Base-by-base conservation (phyloP, 2,113 vertebrate genomes). In the Myrmophylax atrothorax region DNA sequence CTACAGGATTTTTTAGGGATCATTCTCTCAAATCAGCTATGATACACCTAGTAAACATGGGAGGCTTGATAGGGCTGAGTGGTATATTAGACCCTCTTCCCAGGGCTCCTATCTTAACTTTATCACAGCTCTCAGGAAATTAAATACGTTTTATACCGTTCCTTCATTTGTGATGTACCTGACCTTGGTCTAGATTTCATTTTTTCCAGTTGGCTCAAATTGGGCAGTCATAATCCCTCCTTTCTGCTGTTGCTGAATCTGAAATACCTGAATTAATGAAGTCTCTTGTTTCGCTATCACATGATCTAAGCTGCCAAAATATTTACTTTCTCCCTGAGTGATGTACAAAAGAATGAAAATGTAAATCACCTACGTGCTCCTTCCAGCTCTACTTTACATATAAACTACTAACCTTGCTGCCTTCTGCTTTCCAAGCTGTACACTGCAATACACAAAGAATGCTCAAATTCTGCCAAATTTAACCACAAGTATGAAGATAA, bases 401-500 rank as follows among this genome's bases (percentile, higher is more conserved):
- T 11, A 86, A 94, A 68, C 56, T 73, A 53, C 82, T 78, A 72
- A 63, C 53, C 26, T 42, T 64, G 67, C 37, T 89, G 66, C 42
- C 79, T 96, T 87, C 84, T 37, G 28, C 70, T 91, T 86, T 66
- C 77, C 35, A 46, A 87, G 44, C 6, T 28, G 37, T 56, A 79
- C 58, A 58, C 44, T 37, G 44, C 93, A 96, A 59, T 22, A 60
- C 23, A 78, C 55, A 79, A 29, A 70, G 81, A 93, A 84, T 94
- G 78, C 55, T 91, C 50, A 59, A 94, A 60, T 95, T 97, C 87
- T 93, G 58, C 85, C 67, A 68, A 56, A 75, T 72, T 93, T 94
- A 96, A 92, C 40, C 90, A 77, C 33, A 64, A 93, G 29, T 87
- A 55, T 80, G 82, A 96, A 44, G 79, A 96, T 96, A 96, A 96